phyloP scores from a whole-genome alignment of 1,140 invertebrate species.

The Vollenhovia emeryi region DNA sequence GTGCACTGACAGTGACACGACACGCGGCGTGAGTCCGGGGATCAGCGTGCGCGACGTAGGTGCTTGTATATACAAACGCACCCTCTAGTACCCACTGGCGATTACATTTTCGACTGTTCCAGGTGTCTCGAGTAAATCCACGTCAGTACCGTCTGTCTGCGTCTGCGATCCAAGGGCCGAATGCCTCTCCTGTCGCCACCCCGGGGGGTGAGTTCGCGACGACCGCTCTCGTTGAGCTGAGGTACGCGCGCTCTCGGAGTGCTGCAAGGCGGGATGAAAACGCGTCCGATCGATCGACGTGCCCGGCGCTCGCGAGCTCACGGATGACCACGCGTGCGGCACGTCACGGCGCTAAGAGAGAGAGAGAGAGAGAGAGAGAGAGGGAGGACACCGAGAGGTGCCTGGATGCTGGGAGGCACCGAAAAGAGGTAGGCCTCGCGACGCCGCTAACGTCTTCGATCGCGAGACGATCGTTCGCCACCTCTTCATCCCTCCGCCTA shows the following conservation, averaged over 20 bases:
- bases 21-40: too few relatives aligned
- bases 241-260: neutral
- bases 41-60: neutral
- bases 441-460: constrained; percentile 14
- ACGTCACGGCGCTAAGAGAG: neutral
- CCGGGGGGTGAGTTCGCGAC: neutral
- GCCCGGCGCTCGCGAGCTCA: constrained; percentile 13
- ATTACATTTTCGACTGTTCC: neutral
- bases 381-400: neutral
- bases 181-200: neutral
- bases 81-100: neutral
- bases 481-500: neutral
- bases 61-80: neutral
- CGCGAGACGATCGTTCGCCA: constrained; percentile 8
- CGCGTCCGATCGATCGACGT: constrained; percentile 16
- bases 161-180: too few relatives aligned
- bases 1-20: too few relatives aligned
- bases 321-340: constrained; percentile 9
- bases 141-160: neutral
- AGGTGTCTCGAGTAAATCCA: neutral
- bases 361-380: neutral
- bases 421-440: neutral
- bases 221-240: neutral
- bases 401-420: neutral
- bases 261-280: neutral